Conservation (phyloP, 2,888 invertebrate genomes). For the Tipula unca region DNA sequence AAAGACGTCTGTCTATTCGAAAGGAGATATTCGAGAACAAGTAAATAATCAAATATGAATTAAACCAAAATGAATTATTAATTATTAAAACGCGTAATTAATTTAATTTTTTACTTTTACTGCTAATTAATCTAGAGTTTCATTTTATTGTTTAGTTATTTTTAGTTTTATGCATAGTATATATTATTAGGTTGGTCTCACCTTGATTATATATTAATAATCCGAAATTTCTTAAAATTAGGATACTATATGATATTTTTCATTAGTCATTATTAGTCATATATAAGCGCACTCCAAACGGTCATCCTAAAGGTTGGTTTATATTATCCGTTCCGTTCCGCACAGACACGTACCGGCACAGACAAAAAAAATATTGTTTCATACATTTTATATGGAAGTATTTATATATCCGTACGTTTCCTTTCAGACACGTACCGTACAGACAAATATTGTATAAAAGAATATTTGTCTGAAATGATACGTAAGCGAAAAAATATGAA, state of each 20-base stretch:
- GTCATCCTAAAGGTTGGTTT: too few species aligned
- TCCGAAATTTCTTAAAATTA: neutral
- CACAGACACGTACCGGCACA: too few species aligned
- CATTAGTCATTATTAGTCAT: neutral
- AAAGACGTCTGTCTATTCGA: constrained; percentile 59
- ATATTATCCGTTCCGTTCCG: too few species aligned
- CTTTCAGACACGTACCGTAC: too few species aligned
- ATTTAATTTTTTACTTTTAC: neutral
- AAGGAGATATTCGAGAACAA: constrained; percentile 77
- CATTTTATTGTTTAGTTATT: neutral
- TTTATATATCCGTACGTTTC: too few species aligned
- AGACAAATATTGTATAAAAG: too few species aligned
- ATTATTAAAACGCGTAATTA: neutral
- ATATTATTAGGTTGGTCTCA: neutral
- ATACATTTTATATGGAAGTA: too few species aligned
- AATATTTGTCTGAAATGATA: too few species aligned
- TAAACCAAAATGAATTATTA: constrained; percentile 8
- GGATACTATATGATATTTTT: neutral
- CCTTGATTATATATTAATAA: neutral
- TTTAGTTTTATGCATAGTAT: neutral
- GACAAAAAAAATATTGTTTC: too few species aligned
- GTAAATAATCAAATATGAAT: constrained; percentile 28
- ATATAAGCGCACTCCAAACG: neutral
- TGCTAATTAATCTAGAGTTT: neutral
- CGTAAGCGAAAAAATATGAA: too few species aligned